Conservation (phyloP, 1,140 invertebrate species). For the Drosophila lacertosa region DNA sequence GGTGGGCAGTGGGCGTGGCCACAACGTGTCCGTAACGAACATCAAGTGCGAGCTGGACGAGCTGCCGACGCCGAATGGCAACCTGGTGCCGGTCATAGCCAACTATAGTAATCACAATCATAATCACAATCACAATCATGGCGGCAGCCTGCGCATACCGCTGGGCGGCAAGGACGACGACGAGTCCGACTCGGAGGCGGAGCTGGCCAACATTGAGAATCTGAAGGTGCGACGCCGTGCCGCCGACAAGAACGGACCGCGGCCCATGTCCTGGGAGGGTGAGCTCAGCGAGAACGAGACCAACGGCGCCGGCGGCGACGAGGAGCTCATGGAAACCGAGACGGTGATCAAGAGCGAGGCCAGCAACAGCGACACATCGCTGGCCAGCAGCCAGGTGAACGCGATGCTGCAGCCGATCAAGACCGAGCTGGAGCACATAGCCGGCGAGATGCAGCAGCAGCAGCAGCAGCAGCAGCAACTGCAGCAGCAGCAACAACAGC, state of each 20-base stretch:
- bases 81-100: constrained; percentile 74
- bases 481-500: constrained; percentile 18
- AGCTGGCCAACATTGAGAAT: constrained; percentile 82
- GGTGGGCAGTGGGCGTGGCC: constrained; percentile 17
- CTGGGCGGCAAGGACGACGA: constrained; percentile 55
- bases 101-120: constrained; percentile 61
- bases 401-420: constrained; percentile 60
- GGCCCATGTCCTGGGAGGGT: constrained; percentile 96
- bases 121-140: constrained; percentile 29
- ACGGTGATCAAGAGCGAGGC: constrained; percentile 72
- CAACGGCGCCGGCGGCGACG: constrained; percentile 30
- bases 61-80: constrained; percentile 68
- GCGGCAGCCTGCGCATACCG: constrained; percentile 73
- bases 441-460: constrained; percentile 59
- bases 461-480: constrained; percentile 30
- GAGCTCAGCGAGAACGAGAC: constrained; percentile 90
- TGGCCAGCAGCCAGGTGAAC: constrained; percentile 12
- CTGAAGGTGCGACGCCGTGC: constrained; percentile 67
- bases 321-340: constrained; percentile 85
- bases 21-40: constrained; percentile 83
- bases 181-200: constrained; percentile 79
- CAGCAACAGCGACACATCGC: not conserved
- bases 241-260: constrained; percentile 78
- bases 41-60: constrained; percentile 83
- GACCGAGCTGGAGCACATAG: constrained; percentile 67